phyloP scores from a whole-genome alignment of 1,140 invertebrate species.

The Aphis craccivora region DNA sequence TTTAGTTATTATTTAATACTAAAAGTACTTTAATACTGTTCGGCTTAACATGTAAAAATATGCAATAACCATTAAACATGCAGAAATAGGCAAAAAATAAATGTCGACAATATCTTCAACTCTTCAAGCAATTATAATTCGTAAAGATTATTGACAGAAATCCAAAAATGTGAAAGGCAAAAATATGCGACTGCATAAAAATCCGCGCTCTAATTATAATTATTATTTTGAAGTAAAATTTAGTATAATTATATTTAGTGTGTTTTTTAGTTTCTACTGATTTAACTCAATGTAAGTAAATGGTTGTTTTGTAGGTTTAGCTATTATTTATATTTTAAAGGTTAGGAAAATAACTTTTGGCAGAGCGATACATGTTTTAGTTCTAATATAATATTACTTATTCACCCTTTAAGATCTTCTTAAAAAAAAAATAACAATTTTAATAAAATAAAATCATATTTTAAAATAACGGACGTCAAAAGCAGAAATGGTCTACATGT shows the following conservation, averaged over 20 bases:
- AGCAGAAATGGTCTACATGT: neutral
- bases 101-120: no score
- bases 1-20: no score
- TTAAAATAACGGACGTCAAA: neutral
- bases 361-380: neutral
- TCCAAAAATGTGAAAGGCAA: no score
- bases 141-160: no score
- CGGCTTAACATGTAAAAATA: no score
- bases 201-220: no score
- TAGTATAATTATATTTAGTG: neutral
- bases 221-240: neutral
- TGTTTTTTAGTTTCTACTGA: neutral
- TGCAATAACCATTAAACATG: no score
- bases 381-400: neutral
- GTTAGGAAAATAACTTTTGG: neutral
- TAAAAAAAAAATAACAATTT: neutral
- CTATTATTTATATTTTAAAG: neutral
- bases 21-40: no score
- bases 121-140: no score
- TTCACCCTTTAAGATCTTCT: neutral
- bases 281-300: neutral
- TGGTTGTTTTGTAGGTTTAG: neutral
- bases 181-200: no score
- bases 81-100: no score
- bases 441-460: no score